A percentile compares a stretch with the other conserved stretches of the same genome.
These are phyloP conservation scores for Aleiodes testaceus DNA, from an alignment of 2,888 invertebrate species.

Conservation along the genomic window DNA sequence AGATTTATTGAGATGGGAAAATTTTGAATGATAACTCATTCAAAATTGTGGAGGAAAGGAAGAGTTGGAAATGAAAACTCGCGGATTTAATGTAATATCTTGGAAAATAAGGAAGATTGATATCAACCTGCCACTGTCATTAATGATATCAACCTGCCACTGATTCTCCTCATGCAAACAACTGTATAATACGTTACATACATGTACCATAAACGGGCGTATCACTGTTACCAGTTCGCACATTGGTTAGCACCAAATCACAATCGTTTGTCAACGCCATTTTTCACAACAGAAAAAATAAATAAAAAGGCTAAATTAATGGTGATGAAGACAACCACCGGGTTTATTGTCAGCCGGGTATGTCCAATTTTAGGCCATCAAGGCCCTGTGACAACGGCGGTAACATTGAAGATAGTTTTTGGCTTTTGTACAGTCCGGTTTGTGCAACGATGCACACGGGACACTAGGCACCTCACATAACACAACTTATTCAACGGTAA, in stretches of 20 bases:
- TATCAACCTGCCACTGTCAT: not conserved
- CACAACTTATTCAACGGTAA: conserved; percentile 47
- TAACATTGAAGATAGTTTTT: conserved; percentile 39
- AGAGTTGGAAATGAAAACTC: too few species aligned
- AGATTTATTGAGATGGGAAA: too few species aligned
- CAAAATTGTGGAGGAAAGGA: too few species aligned
- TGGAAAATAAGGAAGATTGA: not conserved
- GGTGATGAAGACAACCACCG: not conserved
- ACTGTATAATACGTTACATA: conserved; percentile 40
- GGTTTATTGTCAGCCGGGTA: not conserved
- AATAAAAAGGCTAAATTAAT: not conserved
- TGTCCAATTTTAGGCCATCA: conserved; percentile 23
- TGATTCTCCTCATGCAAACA: too few species aligned
- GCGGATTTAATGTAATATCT: too few species aligned
- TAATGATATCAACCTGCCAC: not conserved
- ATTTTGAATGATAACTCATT: too few species aligned
- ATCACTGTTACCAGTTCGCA: conserved; percentile 56
- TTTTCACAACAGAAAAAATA: conserved; percentile 48
- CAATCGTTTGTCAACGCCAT: conserved; percentile 69
- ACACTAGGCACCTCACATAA: conserved; percentile 58
- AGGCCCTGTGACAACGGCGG: conserved; percentile 8
- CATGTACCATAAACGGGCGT: conserved; percentile 53
- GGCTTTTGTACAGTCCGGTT: conserved; percentile 11
- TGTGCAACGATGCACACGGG: conserved; percentile 54
- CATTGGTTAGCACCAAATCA: conserved; percentile 58